These are phyloP conservation scores for Zootermopsis nevadensis DNA, from an alignment of 2,888 invertebrate species.

Conservation along the genomic window DNA sequence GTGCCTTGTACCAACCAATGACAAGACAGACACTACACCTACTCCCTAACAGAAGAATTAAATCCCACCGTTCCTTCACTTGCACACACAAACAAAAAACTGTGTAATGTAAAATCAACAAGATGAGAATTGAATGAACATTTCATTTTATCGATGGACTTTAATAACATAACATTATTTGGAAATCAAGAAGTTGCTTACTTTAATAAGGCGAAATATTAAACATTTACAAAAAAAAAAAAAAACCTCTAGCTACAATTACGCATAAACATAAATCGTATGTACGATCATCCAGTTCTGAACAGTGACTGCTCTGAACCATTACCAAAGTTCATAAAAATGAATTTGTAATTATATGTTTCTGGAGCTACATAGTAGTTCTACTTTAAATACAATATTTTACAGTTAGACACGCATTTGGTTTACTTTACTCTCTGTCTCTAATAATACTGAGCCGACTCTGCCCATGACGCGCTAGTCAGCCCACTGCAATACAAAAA, in stretches of 20 bases:
- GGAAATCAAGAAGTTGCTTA: conserved; percentile 28
- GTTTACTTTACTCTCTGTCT: conserved; percentile 25
- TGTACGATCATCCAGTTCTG: conserved; percentile 41
- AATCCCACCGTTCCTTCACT: neutral
- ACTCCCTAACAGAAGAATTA: conserved; percentile 10
- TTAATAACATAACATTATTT: conserved; percentile 15
- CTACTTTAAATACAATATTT: conserved; percentile 62
- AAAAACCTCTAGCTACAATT: conserved; percentile 34
- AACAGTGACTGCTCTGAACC: conserved; percentile 33
- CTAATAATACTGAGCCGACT: conserved; percentile 44
- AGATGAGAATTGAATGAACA: neutral
- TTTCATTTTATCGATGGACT: conserved; percentile 10
- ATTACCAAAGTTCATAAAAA: conserved; percentile 32
- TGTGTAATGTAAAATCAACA: neutral
- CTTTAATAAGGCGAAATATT: conserved; percentile 35
- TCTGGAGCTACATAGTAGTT: conserved; percentile 53
- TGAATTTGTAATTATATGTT: conserved; percentile 31
- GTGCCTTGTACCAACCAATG: neutral
- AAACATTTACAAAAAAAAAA: conserved; percentile 42
- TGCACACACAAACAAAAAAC: neutral
- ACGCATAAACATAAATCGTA: conserved; percentile 37
- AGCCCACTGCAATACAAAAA: conserved; percentile 33
- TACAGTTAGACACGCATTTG: conserved; percentile 63
- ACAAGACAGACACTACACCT: conserved; percentile 20
- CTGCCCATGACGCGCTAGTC: conserved; percentile 18